Percentiles rank a stretch among this genome's conserved stretches.
phyloP scores from a whole-genome alignment of 2,113 vertebrate species.

The Tetrax tetrax region DNA sequence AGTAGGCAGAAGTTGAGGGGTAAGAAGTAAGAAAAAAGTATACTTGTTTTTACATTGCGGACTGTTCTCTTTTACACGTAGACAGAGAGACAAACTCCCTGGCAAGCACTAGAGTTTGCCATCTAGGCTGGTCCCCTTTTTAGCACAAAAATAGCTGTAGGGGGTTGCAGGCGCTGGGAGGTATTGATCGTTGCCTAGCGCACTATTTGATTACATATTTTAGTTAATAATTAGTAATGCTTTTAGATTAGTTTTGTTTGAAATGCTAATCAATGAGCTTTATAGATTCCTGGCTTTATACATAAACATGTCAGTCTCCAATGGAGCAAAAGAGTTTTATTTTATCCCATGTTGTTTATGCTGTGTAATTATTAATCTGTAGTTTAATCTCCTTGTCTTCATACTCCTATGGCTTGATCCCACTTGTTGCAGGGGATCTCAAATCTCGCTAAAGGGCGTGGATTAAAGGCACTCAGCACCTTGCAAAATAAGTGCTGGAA shows the following conservation, averaged over 20 bases:
- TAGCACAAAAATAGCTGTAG: constrained; percentile 30
- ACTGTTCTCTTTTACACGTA: neutral
- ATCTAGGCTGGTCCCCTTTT: neutral
- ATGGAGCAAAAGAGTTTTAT: neutral
- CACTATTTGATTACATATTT: neutral
- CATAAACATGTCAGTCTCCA: neutral
- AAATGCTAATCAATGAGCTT: constrained; percentile 36
- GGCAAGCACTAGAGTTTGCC: neutral
- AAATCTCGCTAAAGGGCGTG: constrained; percentile 4
- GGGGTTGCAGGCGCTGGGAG: neutral
- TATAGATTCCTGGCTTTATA: neutral
- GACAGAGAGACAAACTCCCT: neutral
- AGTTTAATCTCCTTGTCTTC: constrained; percentile 18
- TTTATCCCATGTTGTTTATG: constrained; percentile 10
- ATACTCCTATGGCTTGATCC: neutral
- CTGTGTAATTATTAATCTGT: constrained; percentile 25
- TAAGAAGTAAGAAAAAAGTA: neutral
- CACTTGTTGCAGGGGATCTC: neutral
- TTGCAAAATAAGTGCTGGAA: neutral
- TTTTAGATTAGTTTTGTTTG: neutral
- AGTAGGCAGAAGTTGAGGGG: neutral
- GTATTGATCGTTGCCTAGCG: neutral
- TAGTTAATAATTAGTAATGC: constrained; percentile 51
- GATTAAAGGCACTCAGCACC: neutral
- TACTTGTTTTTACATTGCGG: neutral